phyloP scores from a whole-genome alignment of 2,888 invertebrate genomes.

The Lithophane socia region DNA sequence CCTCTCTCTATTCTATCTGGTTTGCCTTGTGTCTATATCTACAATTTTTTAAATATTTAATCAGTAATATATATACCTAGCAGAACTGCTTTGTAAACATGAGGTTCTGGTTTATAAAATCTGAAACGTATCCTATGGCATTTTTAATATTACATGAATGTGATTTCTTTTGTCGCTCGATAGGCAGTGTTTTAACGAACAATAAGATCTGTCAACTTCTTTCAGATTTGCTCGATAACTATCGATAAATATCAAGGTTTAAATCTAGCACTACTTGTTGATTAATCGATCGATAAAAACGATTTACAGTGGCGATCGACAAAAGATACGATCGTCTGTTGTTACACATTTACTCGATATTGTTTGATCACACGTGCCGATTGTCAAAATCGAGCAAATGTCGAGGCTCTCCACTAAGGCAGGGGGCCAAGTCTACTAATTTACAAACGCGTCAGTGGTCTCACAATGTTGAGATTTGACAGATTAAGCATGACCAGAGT shows the following conservation, averaged over 20 bases:
- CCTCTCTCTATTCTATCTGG: background rate
- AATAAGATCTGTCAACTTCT: background rate
- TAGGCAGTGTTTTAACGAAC: background rate
- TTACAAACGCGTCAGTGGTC: too few species aligned
- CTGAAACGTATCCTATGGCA: background rate
- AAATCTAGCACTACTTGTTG: background rate
- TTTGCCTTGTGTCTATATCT: slow-evolving; percentile 2
- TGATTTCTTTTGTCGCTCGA: background rate
- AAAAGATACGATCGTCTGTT: background rate
- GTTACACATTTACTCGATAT: background rate
- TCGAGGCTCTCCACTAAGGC: too few species aligned
- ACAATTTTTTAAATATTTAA: too few species aligned
- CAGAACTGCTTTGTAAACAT: background rate
- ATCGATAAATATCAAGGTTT: background rate
- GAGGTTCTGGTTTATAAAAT: background rate
- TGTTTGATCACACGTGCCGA: background rate
- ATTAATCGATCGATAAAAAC: background rate
- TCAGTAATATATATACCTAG: background rate
- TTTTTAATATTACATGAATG: background rate
- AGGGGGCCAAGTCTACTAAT: too few species aligned
- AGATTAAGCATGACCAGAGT: too few species aligned
- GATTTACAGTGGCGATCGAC: background rate
- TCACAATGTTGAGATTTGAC: too few species aligned
- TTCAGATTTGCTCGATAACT: background rate
- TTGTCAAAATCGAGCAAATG: background rate